Base-by-base conservation (phyloP, 2,888 invertebrate genomes). In the Drosophila monieri region DNA sequence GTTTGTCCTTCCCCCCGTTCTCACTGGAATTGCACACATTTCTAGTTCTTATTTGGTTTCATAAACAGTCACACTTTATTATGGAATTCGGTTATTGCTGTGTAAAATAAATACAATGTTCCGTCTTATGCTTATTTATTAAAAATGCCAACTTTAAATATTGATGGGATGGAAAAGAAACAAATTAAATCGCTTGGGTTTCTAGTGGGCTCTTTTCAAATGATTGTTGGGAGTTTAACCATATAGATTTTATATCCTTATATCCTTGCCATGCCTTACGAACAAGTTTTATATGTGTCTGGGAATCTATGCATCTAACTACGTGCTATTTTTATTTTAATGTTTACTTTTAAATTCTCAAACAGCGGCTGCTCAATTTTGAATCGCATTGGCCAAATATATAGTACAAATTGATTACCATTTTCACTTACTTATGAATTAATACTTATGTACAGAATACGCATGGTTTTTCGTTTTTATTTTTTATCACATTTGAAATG, bases 61-160 rank as follows among this genome's bases (percentile, higher is more conserved):
- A 83, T 77, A 86, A 87, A 85, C 71, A 74, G 69, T 81, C 78
- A 76, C 74, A 86, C 78, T 83, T 87, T 87, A 85, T 87, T 85
- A 70, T 67, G 65, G 72, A 54, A 73, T 80, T 71, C 67, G 73
- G 67, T 72, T 72, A 35, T 69, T 70, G 70, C 39, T 70, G 53
- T 60, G 52, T 68, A 77, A 74, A 67, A 74, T 76, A 85, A 83
- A 70, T 70, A 61, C 43, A 83, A 32, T 62, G 59, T 48, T 60
- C 35, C 54, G 49, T 51, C 48, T 69, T 70, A 52, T 32, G 47
- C 30, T 61, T 76, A 76, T 37, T 44, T 12, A 49, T 61, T 41
- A 46, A 64, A 62, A 57, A 68, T 57, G 46, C 66, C 60, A 59
- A 70, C 59, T 69, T 59, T 57, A 52, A 4, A 67, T 67, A 51